Conservation (phyloP, 2,113 vertebrate species). For the Dascyllus trimaculatus region DNA sequence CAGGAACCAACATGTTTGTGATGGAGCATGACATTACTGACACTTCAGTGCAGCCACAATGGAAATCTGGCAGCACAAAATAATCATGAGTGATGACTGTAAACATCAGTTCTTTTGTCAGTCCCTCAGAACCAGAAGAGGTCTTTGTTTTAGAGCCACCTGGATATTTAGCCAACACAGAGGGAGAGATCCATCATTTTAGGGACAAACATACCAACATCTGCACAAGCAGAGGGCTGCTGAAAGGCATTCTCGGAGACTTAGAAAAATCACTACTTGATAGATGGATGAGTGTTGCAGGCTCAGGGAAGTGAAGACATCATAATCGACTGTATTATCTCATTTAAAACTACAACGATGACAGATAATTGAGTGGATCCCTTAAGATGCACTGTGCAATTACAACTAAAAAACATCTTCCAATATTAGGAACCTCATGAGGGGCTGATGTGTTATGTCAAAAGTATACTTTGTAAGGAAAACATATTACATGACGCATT, state of each 20-base stretch:
- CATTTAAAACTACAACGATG: constrained; percentile 14
- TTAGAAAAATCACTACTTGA: constrained; percentile 4
- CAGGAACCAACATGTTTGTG: not conserved
- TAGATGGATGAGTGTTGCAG: not conserved
- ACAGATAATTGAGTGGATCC: not conserved
- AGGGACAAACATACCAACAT: not conserved
- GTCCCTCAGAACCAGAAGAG: constrained; percentile 8
- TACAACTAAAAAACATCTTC: not conserved
- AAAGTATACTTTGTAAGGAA: not conserved
- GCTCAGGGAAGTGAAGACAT: not conserved
- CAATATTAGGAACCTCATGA: not conserved
- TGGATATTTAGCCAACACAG: not conserved
- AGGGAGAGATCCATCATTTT: not conserved
- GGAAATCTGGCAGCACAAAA: constrained; percentile 4
- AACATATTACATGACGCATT: constrained; percentile 19
- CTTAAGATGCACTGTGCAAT: constrained; percentile 28
- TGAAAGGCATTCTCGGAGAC: constrained; percentile 32
- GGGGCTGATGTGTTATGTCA: not conserved
- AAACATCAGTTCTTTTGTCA: constrained; percentile 31
- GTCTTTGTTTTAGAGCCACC: not conserved
- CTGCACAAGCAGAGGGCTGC: constrained; percentile 4
- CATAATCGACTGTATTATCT: constrained; percentile 7
- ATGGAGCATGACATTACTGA: not conserved
- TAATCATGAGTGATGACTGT: constrained; percentile 4
- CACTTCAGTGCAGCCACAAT: not conserved